These are phyloP conservation scores for Darevskia mixta DNA, from an alignment of 2,797 vertebrate genomes.

Conservation along the genomic window DNA sequence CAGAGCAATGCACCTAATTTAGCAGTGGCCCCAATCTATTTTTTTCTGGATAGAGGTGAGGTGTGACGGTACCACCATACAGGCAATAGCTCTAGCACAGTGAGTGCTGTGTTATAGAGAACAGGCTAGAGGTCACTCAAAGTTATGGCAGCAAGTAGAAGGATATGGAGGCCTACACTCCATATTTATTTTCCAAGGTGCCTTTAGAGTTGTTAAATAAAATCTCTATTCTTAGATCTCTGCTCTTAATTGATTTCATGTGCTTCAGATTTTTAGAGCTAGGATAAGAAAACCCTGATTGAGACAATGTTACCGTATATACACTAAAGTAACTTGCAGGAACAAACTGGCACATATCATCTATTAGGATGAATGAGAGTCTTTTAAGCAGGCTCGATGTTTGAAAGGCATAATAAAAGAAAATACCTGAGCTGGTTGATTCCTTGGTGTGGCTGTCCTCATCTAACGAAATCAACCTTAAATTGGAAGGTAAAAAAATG, in stretches of 20 bases:
- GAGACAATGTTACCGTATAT: neutral
- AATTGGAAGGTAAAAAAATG: slow-evolving; percentile 62
- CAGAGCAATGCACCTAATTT: neutral
- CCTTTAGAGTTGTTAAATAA: neutral
- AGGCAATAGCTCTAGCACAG: neutral
- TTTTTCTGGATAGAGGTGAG: neutral
- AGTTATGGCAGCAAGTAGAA: neutral
- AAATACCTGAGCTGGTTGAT: slow-evolving; percentile 81
- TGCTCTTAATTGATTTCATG: slow-evolving; percentile 5
- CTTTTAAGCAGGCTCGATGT: neutral
- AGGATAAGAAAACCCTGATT: neutral
- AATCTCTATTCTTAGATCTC: neutral
- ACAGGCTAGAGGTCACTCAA: neutral
- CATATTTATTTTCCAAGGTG: neutral
- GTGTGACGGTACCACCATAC: neutral
- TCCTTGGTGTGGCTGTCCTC: slow-evolving; percentile 81
- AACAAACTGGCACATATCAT: slow-evolving; percentile 12
- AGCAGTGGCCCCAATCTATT: neutral
- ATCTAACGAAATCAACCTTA: slow-evolving; percentile 90
- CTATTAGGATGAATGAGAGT: slow-evolving; percentile 27
- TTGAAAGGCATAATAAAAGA: slow-evolving; percentile 27
- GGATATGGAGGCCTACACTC: neutral
- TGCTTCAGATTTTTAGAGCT: neutral
- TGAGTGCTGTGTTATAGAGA: neutral
- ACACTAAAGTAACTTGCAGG: slow-evolving; percentile 7